These are phyloP conservation scores for Drosophila prosaltans DNA, from an alignment of 1,140 invertebrate species.

Conservation along the genomic window DNA sequence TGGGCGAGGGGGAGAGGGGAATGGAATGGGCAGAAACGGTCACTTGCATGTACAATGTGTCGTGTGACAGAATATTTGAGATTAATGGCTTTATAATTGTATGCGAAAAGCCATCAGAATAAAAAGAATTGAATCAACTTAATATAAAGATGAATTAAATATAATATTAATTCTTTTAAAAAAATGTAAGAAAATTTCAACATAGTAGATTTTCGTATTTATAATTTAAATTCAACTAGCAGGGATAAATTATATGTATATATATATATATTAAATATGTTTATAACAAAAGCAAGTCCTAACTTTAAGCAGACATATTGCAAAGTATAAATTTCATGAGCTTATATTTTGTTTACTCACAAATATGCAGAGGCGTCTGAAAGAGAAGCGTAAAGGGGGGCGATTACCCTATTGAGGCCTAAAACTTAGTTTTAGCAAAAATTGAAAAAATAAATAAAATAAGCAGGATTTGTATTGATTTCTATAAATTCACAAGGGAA, in stretches of 20 bases:
- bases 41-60: slow-evolving; percentile 26
- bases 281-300: slow-evolving; percentile 7
- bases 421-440: too few species aligned
- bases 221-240: not conserved
- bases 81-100: slow-evolving; percentile 58
- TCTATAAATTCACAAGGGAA: too few species aligned
- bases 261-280: not conserved
- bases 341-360: slow-evolving; percentile 17
- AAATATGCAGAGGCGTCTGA: not conserved
- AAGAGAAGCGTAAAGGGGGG: too few species aligned
- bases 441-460: too few species aligned
- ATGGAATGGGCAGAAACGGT: not conserved
- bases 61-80: slow-evolving; percentile 29
- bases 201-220: not conserved
- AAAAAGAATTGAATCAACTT: slow-evolving; percentile 13
- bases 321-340: slow-evolving; percentile 19
- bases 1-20: not conserved
- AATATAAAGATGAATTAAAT: not conserved
- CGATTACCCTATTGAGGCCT: too few species aligned
- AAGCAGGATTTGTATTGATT: too few species aligned
- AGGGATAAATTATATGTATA: not conserved
- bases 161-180: not conserved
- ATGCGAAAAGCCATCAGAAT: slow-evolving; percentile 21
- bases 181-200: not conserved
- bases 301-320: slow-evolving; percentile 14